A percentile compares a stretch with the other conserved stretches of the same genome.
These are phyloP conservation scores for Triplophysa tibetana DNA, from an alignment of 2,113 vertebrate species.

Conservation along the genomic window DNA sequence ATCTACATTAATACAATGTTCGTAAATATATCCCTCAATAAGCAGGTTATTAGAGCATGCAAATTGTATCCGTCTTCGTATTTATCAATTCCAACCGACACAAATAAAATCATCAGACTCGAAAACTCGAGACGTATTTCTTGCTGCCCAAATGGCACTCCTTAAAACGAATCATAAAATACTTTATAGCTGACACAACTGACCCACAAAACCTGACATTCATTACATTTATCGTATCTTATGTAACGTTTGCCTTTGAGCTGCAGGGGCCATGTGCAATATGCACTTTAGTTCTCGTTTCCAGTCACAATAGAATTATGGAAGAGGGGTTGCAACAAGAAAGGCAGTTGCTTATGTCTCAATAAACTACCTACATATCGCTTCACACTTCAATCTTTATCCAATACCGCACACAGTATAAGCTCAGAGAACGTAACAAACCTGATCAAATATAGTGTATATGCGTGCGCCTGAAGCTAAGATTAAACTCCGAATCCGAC, in stretches of 20 bases:
- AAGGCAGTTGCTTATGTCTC: not conserved
- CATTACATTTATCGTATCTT: conserved; percentile 31
- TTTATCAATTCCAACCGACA: conserved; percentile 18
- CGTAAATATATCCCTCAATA: not conserved
- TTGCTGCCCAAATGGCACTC: conserved; percentile 18
- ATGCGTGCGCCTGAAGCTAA: too few species aligned
- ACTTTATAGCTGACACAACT: conserved; percentile 26
- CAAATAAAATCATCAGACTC: conserved; percentile 20
- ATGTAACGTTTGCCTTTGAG: conserved; percentile 30
- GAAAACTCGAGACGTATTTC: conserved; percentile 10
- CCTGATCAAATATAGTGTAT: not conserved
- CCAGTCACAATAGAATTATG: conserved; percentile 10
- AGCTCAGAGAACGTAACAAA: not conserved
- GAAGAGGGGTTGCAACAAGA: not conserved
- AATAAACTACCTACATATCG: not conserved
- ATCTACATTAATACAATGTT: not conserved
- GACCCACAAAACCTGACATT: conserved; percentile 22
- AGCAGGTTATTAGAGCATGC: not conserved
- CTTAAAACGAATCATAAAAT: conserved; percentile 37
- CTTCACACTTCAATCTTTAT: not conserved
- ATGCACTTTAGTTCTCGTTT: not conserved
- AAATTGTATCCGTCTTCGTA: not conserved
- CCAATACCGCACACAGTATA: not conserved
- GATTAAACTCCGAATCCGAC: not conserved
- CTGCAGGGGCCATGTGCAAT: conserved; percentile 20